A percentile compares a stretch with the other conserved stretches of the same genome.
phyloP scores from a whole-genome alignment of 2,888 invertebrate genomes.

The Yponomeuta cagnagella region DNA sequence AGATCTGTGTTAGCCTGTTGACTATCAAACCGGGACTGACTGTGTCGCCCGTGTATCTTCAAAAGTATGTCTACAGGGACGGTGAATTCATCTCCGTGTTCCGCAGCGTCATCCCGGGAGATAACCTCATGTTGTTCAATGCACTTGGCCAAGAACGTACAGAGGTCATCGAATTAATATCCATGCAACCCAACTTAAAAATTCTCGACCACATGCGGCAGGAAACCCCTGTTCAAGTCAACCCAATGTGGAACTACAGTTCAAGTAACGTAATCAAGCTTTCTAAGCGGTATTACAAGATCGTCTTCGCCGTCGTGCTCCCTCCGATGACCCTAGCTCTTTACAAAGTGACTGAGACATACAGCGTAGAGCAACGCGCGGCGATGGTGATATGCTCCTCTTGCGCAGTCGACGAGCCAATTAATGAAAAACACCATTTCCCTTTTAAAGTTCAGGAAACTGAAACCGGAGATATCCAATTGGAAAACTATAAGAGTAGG shows the following conservation, averaged over 20 bases:
- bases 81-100: constrained; percentile 57
- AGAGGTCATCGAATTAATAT: constrained; percentile 84
- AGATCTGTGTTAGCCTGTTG: constrained; percentile 60
- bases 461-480: constrained; percentile 85
- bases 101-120: constrained; percentile 71
- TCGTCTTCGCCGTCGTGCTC: constrained; percentile 84
- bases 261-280: constrained; percentile 44
- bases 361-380: constrained; percentile 46
- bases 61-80: constrained; percentile 56
- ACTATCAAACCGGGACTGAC: constrained; percentile 84
- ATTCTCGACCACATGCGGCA: constrained; percentile 80
- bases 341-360: constrained; percentile 71
- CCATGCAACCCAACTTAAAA: constrained; percentile 82
- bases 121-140: constrained; percentile 87
- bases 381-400: constrained; percentile 48
- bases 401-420: constrained; percentile 42
- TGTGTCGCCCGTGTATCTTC: constrained; percentile 76
- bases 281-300: constrained; percentile 71
- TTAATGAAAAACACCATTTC: constrained; percentile 28
- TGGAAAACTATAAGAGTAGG: constrained; percentile 87
- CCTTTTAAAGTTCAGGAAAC: constrained; percentile 77
- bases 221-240: constrained; percentile 61
- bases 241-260: constrained; percentile 56
- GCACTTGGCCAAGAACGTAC: constrained; percentile 86
- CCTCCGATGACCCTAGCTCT: constrained; percentile 85